Base-by-base conservation (phyloP, 2,797 vertebrate genomes). In the Bucorvus abyssinicus region DNA sequence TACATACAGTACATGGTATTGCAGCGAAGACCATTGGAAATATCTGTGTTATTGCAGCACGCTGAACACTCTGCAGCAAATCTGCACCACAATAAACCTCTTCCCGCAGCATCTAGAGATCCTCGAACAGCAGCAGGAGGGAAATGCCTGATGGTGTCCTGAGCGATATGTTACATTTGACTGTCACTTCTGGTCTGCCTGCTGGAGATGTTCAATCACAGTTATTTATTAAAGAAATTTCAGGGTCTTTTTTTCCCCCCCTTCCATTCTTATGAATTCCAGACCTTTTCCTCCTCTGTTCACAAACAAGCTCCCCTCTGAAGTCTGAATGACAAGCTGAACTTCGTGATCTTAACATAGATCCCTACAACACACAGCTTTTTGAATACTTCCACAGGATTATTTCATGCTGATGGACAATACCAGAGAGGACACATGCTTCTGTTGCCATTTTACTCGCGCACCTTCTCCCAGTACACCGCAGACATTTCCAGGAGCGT, bases 61-160 rank as follows among this genome's bases (percentile, higher is more conserved):
- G 36, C 90, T 95, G 75, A 91, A 94, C 77, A 60, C 95, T 92
- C 86, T 87, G 89, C 96, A 95, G 94, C 89, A 96, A 93, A 93
- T 93, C 85, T 92, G 96, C 77, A 80, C 94, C 76, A 92, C 84
- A 92, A 95, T 94, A 94, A 93, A 93, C 79, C 95, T 95, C 73
- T 63, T 96, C 87, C 93, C 86, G 94, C 84, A 91, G 87, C 49
- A 93, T 91, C 90, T 17, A 84, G 69, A 91, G 69, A 95, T 59
- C 63, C 71, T 56, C 55, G 70, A 82, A 70, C 44, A 96, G 80
- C 84, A 93, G 87, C 91, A 82, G 75, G 88, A 87, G 78, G 74
- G 94, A 96, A 86, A 91, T 88, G 81, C 81, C 84, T 80, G 65
- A 50, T 40, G 75, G 89, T 70, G 90, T 93, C 84, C 78, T 78